Evolutionary conservation across 2,797 vertebrate genomes (phyloP).

Genomic region (Discoglossus pictus): DNA sequence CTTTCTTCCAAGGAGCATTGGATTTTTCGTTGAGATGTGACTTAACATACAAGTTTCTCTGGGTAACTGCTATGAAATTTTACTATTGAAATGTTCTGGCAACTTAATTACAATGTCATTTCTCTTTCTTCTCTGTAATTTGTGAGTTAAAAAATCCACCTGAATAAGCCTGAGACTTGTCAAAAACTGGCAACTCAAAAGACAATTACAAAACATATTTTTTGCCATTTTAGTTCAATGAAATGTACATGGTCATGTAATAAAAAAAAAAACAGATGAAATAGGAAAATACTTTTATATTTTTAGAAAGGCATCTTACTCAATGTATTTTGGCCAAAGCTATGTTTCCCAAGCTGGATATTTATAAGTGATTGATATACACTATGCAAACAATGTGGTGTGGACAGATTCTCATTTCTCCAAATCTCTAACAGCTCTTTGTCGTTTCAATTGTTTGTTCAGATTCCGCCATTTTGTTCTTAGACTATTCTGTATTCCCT

Average conservation of each 20-base stretch:
- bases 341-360: conserved; percentile 23
- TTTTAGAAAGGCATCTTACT: conserved; percentile 34
- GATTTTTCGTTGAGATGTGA: neutral
- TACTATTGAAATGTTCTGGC: conserved; percentile 40
- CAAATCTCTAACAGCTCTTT: conserved; percentile 20
- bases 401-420: conserved; percentile 17
- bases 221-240: conserved; percentile 15
- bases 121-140: conserved; percentile 51
- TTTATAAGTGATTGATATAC: conserved; percentile 19
- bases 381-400: conserved; percentile 20
- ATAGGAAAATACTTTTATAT: conserved; percentile 28
- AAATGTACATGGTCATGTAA: conserved; percentile 21
- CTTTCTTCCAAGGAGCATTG: conserved; percentile 15
- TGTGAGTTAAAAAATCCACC: conserved; percentile 9
- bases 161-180: conserved; percentile 21
- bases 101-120: conserved; percentile 64
- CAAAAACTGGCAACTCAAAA: conserved; percentile 23
- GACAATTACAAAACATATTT: conserved; percentile 20
- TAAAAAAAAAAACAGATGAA: conserved; percentile 2
- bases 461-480: neutral
- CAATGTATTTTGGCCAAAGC: conserved; percentile 10
- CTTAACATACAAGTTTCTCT: conserved; percentile 4
- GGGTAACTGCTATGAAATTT: conserved; percentile 47
- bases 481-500: neutral
- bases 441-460: conserved; percentile 7